Evolutionary conservation across 2,888 invertebrate species (phyloP).

Genomic region (Acheta domesticus): DNA sequence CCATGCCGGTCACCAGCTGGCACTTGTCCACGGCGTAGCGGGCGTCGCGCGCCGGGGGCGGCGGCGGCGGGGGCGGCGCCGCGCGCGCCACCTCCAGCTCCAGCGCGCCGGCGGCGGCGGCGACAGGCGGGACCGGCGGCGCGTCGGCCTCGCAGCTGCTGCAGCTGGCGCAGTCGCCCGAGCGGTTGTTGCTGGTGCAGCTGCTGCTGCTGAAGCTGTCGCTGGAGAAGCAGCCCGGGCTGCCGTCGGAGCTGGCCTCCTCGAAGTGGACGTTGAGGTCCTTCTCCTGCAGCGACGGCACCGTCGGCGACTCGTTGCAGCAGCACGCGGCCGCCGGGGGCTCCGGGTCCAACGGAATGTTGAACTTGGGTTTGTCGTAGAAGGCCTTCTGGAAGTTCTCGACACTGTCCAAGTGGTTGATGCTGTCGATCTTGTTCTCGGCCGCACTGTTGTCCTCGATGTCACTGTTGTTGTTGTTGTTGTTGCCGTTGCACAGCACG

Average conservation of each 20-base stretch:
- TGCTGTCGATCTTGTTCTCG: conserved; percentile 49
- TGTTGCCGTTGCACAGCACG: conserved; percentile 18
- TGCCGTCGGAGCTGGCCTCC: conserved; percentile 18
- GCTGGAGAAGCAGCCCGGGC: background rate
- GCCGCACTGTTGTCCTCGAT: conserved; percentile 41
- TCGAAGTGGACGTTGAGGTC: conserved; percentile 33
- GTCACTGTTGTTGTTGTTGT: conserved; percentile 40
- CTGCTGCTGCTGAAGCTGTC: background rate
- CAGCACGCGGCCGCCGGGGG: conserved; percentile 1
- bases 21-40: conserved; percentile 1
- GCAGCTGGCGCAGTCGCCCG: background rate
- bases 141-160: background rate
- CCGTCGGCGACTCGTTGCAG: conserved; percentile 19
- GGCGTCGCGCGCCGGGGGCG: background rate
- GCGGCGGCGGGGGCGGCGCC: background rate
- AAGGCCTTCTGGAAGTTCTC: conserved; percentile 55
- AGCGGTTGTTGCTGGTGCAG: background rate
- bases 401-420: conserved; percentile 53
- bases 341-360: conserved; percentile 47
- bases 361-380: conserved; percentile 57
- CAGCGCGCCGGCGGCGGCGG: background rate
- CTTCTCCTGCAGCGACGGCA: conserved; percentile 29
- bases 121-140: background rate
- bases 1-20: conserved; percentile 24
- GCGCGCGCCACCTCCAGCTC: background rate